phyloP scores from a whole-genome alignment of 2,888 invertebrate species.

The Neocrepidodera transversa region DNA sequence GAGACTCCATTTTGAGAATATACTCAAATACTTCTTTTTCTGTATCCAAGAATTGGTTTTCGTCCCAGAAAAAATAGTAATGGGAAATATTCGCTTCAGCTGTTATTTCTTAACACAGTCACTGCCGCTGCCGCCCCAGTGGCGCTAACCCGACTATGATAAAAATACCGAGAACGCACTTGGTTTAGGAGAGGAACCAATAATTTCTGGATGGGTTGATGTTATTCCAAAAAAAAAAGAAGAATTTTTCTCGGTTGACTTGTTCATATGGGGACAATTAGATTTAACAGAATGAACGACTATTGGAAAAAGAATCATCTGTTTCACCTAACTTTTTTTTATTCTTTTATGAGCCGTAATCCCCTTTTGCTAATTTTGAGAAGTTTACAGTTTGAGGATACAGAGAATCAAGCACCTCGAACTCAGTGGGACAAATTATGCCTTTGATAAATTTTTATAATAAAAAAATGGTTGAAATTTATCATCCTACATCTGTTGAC shows the following conservation, averaged over 20 bases:
- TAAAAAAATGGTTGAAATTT: no score
- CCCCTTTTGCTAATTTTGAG: conserved; percentile 52
- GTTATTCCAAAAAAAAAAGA: conserved; percentile 45
- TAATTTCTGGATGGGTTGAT: conserved; percentile 47
- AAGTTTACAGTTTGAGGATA: conserved; percentile 49
- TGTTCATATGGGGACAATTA: conserved; percentile 54
- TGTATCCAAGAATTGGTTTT: no score
- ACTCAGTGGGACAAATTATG: conserved; percentile 49
- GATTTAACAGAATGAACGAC: conserved; percentile 48
- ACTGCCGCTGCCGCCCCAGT: no score
- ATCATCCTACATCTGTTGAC: conserved; percentile 38
- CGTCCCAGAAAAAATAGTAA: no score
- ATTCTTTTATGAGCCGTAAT: conserved; percentile 51
- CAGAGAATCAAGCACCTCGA: conserved; percentile 32
- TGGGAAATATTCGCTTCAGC: no score
- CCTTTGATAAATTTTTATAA: conserved; percentile 52
- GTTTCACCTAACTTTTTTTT: conserved; percentile 38
- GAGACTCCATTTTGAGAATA: no score
- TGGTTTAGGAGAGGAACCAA: conserved; percentile 34
- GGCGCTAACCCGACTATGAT: no score
- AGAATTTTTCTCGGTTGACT: conserved; percentile 54
- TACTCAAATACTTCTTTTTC: no score
- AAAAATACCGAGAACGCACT: no score
- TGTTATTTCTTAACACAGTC: no score
- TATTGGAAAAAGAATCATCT: conserved; percentile 53